Percentiles rank a stretch among this genome's conserved stretches.
phyloP scores from a whole-genome alignment of 2,797 vertebrate genomes.

The Pelobates cultripes region DNA sequence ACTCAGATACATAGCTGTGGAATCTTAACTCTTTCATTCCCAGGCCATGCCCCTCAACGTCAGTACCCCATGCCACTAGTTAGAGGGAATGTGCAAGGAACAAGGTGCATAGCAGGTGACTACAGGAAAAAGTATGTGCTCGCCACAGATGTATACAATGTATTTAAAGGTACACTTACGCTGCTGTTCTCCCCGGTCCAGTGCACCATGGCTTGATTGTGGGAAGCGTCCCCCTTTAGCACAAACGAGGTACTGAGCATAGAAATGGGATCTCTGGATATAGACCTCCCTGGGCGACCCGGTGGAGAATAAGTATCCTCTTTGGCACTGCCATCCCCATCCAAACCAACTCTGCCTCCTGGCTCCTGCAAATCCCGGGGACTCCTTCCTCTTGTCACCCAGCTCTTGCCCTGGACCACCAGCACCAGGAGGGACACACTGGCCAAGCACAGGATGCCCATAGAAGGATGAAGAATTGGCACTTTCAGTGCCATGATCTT shows the following conservation, averaged over 20 bases:
- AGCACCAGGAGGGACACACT: constrained; percentile 38
- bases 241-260: constrained; percentile 92
- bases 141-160: background rate
- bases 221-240: constrained; percentile 93
- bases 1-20: background rate
- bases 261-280: constrained; percentile 15
- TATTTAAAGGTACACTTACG: constrained; percentile 77
- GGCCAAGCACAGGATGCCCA: constrained; percentile 32
- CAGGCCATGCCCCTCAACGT: background rate
- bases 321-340: constrained; percentile 4
- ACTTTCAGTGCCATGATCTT: constrained; percentile 51
- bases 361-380: constrained; percentile 17
- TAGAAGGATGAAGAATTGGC: constrained; percentile 30
- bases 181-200: constrained; percentile 99
- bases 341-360: constrained; percentile 16
- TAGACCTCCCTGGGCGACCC: constrained; percentile 27
- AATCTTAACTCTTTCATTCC: background rate
- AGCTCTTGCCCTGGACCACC: constrained; percentile 40
- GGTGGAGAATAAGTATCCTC: constrained; percentile 15
- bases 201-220: constrained; percentile 99
- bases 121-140: background rate
- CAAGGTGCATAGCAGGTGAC: background rate
- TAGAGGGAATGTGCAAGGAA: background rate
- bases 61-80: background rate
- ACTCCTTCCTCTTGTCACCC: constrained; percentile 23